Percentiles rank a stretch among this genome's conserved stretches.
Conservation (phyloP, 2,888 invertebrate species). For the Sphecodes monilicornis region DNA sequence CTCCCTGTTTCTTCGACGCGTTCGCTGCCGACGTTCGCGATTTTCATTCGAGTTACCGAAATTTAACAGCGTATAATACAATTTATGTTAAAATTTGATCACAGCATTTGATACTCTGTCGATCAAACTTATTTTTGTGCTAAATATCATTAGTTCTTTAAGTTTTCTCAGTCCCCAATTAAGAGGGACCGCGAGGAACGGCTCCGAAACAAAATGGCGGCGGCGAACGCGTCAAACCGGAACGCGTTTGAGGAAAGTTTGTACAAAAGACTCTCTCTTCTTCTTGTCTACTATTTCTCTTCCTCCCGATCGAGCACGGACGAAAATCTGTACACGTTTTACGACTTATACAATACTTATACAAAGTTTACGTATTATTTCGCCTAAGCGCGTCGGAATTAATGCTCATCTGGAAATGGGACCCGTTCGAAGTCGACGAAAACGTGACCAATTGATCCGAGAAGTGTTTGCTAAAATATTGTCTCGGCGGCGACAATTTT, state of each 20-base stretch:
- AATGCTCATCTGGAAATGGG: conserved; percentile 38
- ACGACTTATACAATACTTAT: conserved; percentile 61
- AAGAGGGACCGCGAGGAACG: background rate
- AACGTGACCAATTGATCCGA: background rate
- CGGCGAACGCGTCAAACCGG: background rate
- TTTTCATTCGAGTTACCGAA: background rate
- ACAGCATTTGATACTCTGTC: background rate
- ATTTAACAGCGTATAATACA: background rate
- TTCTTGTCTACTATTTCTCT: conserved; percentile 28
- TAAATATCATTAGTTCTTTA: background rate
- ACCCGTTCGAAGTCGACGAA: background rate
- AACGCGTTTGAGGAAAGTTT: conserved; percentile 51
- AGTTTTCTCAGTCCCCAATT: background rate
- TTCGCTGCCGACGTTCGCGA: background rate
- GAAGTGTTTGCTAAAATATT: conserved; percentile 38
- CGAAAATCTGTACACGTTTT: conserved; percentile 64
- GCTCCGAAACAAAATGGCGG: background rate
- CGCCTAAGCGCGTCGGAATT: conserved; percentile 33
- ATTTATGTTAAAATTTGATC: background rate
- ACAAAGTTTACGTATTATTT: conserved; percentile 62
- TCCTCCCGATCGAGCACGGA: conserved; percentile 52
- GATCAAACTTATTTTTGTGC: background rate
- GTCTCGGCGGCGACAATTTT: conserved; percentile 12
- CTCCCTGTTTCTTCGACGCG: background rate
- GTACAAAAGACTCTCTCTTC: conserved; percentile 53